These are phyloP conservation scores for Callospermophilus lateralis DNA, from an alignment of 2,113 vertebrate genomes.

Conservation along the genomic window DNA sequence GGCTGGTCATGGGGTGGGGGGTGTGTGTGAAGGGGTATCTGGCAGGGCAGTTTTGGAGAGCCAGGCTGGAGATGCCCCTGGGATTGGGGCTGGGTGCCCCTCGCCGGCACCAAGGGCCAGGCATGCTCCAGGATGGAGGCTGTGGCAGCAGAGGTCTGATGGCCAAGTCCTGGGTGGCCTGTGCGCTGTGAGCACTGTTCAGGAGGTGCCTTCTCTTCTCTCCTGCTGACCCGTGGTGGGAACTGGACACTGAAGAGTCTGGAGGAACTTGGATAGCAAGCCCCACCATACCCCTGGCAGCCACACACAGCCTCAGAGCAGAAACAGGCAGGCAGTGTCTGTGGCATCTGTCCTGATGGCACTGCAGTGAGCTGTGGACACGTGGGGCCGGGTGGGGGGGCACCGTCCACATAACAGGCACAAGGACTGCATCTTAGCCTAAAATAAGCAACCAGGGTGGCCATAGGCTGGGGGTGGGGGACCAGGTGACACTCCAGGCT, in stretches of 20 bases:
- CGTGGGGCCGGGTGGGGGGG: background rate
- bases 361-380: background rate
- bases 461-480: rapidly evolving
- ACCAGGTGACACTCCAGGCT: background rate
- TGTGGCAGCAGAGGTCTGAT: background rate
- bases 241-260: background rate
- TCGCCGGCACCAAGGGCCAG: background rate
- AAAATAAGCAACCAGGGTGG: background rate
- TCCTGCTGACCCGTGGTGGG: background rate
- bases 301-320: too few relatives aligned
- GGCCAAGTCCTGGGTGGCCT: background rate
- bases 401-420: rapidly evolving
- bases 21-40: too few relatives aligned
- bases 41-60: background rate
- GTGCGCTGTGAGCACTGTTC: too few relatives aligned
- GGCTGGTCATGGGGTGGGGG: too few relatives aligned
- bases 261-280: background rate
- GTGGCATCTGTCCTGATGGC: background rate
- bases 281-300: background rate
- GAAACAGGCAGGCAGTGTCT: background rate
- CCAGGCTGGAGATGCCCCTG: background rate
- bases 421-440: background rate
- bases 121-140: background rate
- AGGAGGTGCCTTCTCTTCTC: too few relatives aligned
- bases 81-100: background rate